These are phyloP conservation scores for Coracopsis vasa DNA, from an alignment of 2,113 vertebrate genomes.

Conservation along the genomic window DNA sequence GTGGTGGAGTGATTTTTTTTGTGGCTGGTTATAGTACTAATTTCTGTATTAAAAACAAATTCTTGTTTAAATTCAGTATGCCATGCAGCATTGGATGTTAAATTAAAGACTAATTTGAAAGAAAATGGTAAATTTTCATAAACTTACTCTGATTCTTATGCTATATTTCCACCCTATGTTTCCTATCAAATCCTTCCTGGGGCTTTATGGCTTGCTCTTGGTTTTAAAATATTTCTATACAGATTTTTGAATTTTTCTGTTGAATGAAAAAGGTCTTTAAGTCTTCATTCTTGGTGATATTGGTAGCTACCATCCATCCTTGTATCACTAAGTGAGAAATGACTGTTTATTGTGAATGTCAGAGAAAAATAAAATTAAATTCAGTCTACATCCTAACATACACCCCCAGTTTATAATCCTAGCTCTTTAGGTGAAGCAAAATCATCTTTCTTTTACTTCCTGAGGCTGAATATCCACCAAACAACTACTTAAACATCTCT, in stretches of 20 bases:
- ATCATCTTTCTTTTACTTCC: not conserved
- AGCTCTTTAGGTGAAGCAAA: not conserved
- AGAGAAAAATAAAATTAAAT: not conserved
- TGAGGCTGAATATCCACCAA: not conserved
- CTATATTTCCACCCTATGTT: not conserved
- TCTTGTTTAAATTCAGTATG: constrained; percentile 51
- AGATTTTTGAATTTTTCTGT: not conserved
- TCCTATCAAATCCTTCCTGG: not conserved
- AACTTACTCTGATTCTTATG: not conserved
- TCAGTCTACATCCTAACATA: not conserved
- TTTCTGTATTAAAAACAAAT: constrained; percentile 54
- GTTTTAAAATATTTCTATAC: not conserved
- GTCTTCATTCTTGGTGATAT: not conserved
- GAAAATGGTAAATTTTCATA: constrained; percentile 9
- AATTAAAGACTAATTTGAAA: constrained; percentile 28
- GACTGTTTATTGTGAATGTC: not conserved
- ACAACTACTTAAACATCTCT: not conserved
- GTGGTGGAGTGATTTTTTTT: not conserved
- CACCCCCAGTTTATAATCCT: not conserved
- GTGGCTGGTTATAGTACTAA: not conserved
- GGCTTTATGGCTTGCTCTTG: not conserved
- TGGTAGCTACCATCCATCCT: not conserved
- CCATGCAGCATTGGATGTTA: constrained; percentile 5
- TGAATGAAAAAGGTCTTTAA: not conserved
- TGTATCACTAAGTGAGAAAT: not conserved